Percentiles rank a stretch among this genome's conserved stretches.
Conservation (phyloP, 2,888 invertebrate species). For the Leucophenga montana region DNA sequence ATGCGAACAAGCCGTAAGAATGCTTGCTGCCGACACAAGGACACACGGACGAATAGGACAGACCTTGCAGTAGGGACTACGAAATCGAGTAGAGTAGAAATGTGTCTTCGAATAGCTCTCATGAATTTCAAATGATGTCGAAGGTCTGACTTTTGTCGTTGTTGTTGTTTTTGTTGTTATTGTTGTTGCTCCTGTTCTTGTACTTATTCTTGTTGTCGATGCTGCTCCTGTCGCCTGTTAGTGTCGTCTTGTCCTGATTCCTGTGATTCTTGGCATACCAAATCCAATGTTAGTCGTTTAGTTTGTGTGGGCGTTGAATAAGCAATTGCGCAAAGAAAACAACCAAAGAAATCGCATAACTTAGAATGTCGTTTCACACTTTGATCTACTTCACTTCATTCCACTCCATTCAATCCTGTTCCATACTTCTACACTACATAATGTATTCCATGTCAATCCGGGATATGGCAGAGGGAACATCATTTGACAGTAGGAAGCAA, state of each 20-base stretch:
- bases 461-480: too few species aligned
- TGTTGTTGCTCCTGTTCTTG: conserved; percentile 11
- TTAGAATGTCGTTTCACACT: too few species aligned
- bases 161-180: conserved; percentile 26
- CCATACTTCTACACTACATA: too few species aligned
- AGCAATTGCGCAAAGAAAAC: conserved; percentile 15
- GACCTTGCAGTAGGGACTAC: too few species aligned
- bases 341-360: conserved; percentile 26
- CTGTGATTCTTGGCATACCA: conserved; percentile 61
- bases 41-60: too few species aligned
- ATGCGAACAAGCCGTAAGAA: not conserved
- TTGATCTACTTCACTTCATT: too few species aligned
- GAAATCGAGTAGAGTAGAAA: too few species aligned
- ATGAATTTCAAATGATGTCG: too few species aligned
- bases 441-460: too few species aligned
- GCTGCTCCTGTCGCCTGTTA: not conserved
- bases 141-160: not conserved
- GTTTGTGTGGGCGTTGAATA: conserved; percentile 4
- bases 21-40: not conserved
- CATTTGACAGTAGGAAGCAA: too few species aligned
- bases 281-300: conserved; percentile 10
- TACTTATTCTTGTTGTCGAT: not conserved
- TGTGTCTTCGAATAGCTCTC: too few species aligned
- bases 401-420: too few species aligned
- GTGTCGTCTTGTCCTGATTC: conserved; percentile 61